Evolutionary conservation across 2,888 invertebrate genomes (phyloP), one percentile per base, ranked within the genome.

Genomic region (Desoria tigrina): DNA sequence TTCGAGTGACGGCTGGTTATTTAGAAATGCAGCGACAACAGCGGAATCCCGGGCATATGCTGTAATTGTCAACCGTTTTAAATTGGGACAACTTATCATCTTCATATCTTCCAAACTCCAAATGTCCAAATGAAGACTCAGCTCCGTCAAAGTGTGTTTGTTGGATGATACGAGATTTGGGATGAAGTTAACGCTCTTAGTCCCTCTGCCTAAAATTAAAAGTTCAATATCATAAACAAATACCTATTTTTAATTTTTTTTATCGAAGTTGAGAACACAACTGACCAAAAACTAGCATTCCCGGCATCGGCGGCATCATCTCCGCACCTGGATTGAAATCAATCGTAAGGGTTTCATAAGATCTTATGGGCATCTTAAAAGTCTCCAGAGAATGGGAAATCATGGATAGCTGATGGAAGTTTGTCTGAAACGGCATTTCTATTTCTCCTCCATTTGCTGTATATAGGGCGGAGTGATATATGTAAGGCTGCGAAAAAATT

Each of bases 1-100:
- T 32, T 68, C 69, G 24, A 71, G 39, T 9, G 59, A 61, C 1
- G 71, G 71, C 21, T 71, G 71, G n/a, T 69, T 66, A 6, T 42
- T 63, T 2, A 71, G 18, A 53, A 71, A 71, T 1, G 51, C 63
- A 11, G 42, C 39, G 1, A 71, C 58, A n/a, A 49, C 57, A 21
- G 32, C 42, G 3, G 42, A 14, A 23, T 66, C 49, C 3, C 56
- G 49, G 4, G 56, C 57, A 49, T 54, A 42, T 7, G 63, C 57
- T 16, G 68, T 61, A 1, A 71, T 23, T 3, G 39, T 28, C 16
- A 71, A 28, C 6, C 61, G 49, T 54, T 63, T 71, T 11, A 71
- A 49, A 14, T 59, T 63, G 2, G 68, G 69, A 28, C 68, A 69
- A 42, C 62, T 51, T 16, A 71, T 65, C 11, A n/a, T 57, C 27